Evolutionary conservation across 1,140 invertebrate genomes (phyloP).

Genomic region (Galleria mellonella): DNA sequence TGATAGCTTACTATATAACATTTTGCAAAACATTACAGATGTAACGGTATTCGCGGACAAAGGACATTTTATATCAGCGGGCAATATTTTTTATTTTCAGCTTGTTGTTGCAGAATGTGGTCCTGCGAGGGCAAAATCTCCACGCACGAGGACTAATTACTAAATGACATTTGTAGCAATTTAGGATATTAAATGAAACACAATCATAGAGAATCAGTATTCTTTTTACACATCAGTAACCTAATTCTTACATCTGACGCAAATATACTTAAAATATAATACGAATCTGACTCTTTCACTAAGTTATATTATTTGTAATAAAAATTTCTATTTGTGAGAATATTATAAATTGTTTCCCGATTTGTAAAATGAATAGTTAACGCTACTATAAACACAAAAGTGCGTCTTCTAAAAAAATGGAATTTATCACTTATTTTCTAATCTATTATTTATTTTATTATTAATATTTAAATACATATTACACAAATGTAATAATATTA

Average conservation of each 20-base stretch:
- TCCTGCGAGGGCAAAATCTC: no score
- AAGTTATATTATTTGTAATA: slow-evolving; percentile 49
- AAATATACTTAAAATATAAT: slow-evolving; percentile 64
- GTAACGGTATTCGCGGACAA: no score
- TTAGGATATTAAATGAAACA: slow-evolving; percentile 48
- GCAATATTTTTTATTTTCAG: no score
- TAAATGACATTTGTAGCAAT: no score
- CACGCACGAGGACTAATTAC: no score
- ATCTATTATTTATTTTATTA: slow-evolving; percentile 22
- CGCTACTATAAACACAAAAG: slow-evolving; percentile 37
- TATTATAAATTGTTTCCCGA: slow-evolving; percentile 43
- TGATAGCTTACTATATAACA: not conserved
- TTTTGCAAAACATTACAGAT: not conserved
- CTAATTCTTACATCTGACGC: slow-evolving; percentile 54
- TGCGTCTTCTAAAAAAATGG: slow-evolving; percentile 35
- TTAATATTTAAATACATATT: slow-evolving; percentile 26
- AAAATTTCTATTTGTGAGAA: slow-evolving; percentile 60
- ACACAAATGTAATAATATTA: slow-evolving; percentile 32
- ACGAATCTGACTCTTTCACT: slow-evolving; percentile 63
- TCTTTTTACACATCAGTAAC: slow-evolving; percentile 64
- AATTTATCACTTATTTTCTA: slow-evolving; percentile 35
- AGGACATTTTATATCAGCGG: no score
- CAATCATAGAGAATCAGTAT: slow-evolving; percentile 59
- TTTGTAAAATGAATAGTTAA: slow-evolving; percentile 42
- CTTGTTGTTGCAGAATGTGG: no score